Evolutionary conservation across 2,888 invertebrate genomes (phyloP).

Genomic region (Brenthis daphne): DNA sequence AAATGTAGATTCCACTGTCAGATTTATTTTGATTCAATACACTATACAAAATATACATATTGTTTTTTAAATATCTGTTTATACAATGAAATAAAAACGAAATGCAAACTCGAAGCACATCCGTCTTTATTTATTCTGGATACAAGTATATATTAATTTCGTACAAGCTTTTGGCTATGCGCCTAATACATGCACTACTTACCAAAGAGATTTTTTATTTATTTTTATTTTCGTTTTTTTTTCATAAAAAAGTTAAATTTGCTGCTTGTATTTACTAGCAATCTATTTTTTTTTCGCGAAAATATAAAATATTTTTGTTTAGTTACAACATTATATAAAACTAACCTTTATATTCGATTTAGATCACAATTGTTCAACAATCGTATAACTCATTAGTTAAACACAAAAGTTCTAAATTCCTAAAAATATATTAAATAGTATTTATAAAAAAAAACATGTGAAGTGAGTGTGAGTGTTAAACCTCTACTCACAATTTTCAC

Average conservation of each 20-base stretch:
- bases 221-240: conserved; percentile 41
- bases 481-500: conserved; percentile 45
- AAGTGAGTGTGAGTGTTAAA: no score
- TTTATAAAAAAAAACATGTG: no score
- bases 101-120: conserved; percentile 14
- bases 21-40: neutral
- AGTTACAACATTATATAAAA: no score
- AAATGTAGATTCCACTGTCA: neutral
- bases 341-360: no score
- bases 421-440: no score
- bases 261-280: neutral
- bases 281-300: neutral
- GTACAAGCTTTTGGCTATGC: conserved; percentile 65
- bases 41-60: no score
- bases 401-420: no score
- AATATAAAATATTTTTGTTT: no score
- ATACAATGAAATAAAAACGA: conserved; percentile 6
- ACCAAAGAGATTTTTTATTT: conserved; percentile 64
- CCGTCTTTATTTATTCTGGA: conserved; percentile 22
- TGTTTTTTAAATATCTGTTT: neutral
- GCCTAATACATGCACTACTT: conserved; percentile 65
- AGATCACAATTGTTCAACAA: no score
- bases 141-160: conserved; percentile 56
- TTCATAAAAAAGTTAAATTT: conserved; percentile 30
- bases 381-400: no score